A percentile compares a stretch with the other conserved stretches of the same genome.
Conservation (phyloP, 2,113 vertebrate species). For the Neomonachus schauinslandi region DNA sequence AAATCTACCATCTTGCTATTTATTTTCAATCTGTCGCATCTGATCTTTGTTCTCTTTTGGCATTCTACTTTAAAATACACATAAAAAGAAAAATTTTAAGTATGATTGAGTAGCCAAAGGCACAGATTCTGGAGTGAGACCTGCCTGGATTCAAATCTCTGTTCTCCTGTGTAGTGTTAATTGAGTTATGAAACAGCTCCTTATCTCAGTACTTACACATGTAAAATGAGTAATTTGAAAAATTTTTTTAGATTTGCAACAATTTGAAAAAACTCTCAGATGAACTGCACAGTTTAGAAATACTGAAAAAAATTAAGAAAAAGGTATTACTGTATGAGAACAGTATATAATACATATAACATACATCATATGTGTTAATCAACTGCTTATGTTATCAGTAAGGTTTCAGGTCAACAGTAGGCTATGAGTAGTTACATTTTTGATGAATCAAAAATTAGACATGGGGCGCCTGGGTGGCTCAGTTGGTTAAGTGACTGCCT, state of each 20-base stretch:
- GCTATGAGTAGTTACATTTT: not conserved
- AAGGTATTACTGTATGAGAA: not conserved
- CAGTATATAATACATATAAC: not conserved
- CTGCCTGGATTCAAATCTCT: not conserved
- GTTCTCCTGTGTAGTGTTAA: not conserved
- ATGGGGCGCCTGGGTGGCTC: too few relatives aligned
- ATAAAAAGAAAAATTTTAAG: not conserved
- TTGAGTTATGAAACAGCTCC: not conserved
- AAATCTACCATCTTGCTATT: not conserved
- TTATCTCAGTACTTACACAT: not conserved
- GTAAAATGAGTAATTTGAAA: not conserved
- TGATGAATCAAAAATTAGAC: not conserved
- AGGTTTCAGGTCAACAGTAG: not conserved
- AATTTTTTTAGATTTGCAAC: not conserved
- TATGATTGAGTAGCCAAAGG: not conserved
- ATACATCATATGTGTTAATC: not conserved
- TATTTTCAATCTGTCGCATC: slow-evolving; percentile 13
- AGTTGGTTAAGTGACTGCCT: too few relatives aligned
- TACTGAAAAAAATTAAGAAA: not conserved
- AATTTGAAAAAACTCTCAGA: not conserved
- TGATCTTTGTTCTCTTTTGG: slow-evolving; percentile 7
- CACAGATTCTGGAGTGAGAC: not conserved
- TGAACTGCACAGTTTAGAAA: not conserved
- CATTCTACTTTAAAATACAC: not conserved
- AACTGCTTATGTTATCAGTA: not conserved